phyloP scores from a whole-genome alignment of 2,113 vertebrate genomes.

The Leptocoma aspasia region DNA sequence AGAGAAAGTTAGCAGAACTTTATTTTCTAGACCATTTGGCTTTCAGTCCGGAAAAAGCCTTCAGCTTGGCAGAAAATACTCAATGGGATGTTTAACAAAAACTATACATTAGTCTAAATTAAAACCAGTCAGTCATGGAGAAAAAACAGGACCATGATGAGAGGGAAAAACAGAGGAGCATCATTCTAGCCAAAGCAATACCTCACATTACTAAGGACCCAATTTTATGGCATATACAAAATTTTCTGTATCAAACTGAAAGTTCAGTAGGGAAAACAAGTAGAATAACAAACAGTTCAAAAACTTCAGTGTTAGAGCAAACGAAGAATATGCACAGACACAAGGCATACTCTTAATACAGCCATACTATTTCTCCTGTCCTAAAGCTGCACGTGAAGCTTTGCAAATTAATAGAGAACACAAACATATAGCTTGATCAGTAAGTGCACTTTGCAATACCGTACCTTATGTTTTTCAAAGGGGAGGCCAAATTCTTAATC shows the following conservation, averaged over 20 bases:
- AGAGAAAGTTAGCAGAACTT: background rate
- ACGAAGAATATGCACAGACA: background rate
- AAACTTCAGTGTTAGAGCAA: background rate
- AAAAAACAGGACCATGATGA: background rate
- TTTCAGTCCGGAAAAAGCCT: background rate
- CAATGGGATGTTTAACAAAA: constrained; percentile 12
- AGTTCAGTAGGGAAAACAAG: background rate
- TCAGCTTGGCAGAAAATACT: background rate
- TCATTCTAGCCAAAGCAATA: background rate
- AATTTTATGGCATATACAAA: background rate
- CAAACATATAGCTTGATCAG: background rate
- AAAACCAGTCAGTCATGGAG: background rate
- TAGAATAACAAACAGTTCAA: background rate
- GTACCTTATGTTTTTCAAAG: background rate
- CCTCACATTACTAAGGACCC: background rate
- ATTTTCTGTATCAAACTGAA: background rate
- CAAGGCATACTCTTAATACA: background rate
- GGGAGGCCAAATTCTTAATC: background rate
- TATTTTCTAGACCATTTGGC: background rate
- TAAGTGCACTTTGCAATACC: background rate
- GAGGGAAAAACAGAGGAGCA: background rate
- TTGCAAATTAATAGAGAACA: background rate
- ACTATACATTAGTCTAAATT: background rate
- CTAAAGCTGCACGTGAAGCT: background rate
- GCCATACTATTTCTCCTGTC: background rate